These are phyloP conservation scores for Calidris pygmaea DNA, from an alignment of 2,113 vertebrate species.

Conservation along the genomic window DNA sequence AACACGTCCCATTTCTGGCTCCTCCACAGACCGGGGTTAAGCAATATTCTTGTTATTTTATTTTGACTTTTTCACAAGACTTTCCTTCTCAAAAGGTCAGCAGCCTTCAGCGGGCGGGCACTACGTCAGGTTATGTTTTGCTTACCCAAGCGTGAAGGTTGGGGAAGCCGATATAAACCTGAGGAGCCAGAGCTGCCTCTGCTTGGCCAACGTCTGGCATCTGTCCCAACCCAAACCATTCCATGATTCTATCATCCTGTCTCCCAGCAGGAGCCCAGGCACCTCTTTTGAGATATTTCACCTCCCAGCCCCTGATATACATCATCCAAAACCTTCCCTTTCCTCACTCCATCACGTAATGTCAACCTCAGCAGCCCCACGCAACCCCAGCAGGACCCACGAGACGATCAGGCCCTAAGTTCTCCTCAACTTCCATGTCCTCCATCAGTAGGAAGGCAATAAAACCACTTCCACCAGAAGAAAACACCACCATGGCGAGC, in stretches of 20 bases:
- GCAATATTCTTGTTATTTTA: background rate
- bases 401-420: background rate
- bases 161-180: background rate
- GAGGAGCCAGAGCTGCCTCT: background rate
- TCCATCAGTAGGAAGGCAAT: background rate
- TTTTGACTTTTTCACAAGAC: background rate
- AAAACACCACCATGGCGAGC: accelerated
- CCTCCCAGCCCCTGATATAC: accelerated
- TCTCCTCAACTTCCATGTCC: background rate
- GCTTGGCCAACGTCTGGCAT: background rate
- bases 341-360: background rate
- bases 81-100: background rate
- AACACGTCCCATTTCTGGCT: background rate
- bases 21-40: background rate
- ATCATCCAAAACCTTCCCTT: background rate
- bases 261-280: background rate
- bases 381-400: accelerated
- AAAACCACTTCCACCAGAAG: background rate
- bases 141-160: background rate
- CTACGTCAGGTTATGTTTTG: background rate
- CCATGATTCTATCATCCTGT: background rate
- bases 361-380: background rate
- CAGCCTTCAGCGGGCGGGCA: background rate
- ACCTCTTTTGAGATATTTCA: background rate
- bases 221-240: background rate